Percentiles rank a stretch among this genome's conserved stretches.
These are phyloP conservation scores for Callyntrura guangdongensis DNA, from an alignment of 2,888 invertebrate species.

Conservation along the genomic window DNA sequence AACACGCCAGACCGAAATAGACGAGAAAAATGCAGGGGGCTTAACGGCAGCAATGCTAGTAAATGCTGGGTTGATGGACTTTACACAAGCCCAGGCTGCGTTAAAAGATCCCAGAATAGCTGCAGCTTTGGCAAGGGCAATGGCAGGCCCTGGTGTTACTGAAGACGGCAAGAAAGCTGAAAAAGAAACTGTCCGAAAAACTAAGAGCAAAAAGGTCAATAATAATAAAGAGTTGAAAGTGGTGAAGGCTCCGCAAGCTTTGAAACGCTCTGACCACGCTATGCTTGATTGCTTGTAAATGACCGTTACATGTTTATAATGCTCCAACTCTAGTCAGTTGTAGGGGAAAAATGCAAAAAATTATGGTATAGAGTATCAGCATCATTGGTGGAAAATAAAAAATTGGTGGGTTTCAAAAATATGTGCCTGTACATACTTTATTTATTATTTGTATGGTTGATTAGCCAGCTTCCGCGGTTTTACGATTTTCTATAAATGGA, in stretches of 20 bases:
- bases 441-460: no score
- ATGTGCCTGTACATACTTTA: no score
- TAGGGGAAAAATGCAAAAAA: no score
- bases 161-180: background rate
- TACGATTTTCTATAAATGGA: no score
- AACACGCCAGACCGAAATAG: no score
- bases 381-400: no score
- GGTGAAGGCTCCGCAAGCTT: constrained; percentile 54
- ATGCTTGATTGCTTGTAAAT: background rate
- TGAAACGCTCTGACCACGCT: constrained; percentile 50
- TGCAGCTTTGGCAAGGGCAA: constrained; percentile 15
- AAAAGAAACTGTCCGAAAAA: background rate
- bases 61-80: background rate
- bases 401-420: no score
- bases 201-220: constrained; percentile 12
- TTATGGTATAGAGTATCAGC: no score
- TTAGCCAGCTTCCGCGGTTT: no score
- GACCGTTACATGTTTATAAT: no score
- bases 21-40: constrained; percentile 22
- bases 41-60: constrained; percentile 29
- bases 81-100: background rate
- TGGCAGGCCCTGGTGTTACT: background rate
- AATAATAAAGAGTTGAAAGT: constrained; percentile 49
- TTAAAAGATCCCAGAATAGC: constrained; percentile 44
- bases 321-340: no score